phyloP scores from a whole-genome alignment of 2,113 vertebrate genomes.

The Colossoma macropomum region DNA sequence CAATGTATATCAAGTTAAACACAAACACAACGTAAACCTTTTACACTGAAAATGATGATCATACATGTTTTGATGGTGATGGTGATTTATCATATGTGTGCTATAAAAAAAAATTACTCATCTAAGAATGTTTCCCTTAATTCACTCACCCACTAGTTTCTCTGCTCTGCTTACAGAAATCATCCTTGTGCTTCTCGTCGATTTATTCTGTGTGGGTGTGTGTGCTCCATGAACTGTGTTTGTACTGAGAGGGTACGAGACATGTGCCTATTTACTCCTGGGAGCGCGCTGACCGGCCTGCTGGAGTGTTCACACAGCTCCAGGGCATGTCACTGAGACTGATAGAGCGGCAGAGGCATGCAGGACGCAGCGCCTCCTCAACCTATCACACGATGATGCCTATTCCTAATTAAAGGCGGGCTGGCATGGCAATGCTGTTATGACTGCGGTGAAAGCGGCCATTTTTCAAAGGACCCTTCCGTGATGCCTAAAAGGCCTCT shows the following conservation, averaged over 20 bases:
- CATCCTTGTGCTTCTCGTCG: background rate
- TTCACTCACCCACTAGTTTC: background rate
- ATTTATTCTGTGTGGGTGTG: background rate
- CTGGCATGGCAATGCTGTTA: conserved; percentile 33
- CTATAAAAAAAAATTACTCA: too few species aligned
- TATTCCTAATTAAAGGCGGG: conserved; percentile 61
- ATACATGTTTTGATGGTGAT: too few species aligned
- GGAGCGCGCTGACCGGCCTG: conserved; percentile 26
- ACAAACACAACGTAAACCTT: too few species aligned
- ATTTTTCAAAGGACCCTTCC: conserved; percentile 61
- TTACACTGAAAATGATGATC: too few species aligned
- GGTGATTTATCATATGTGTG: too few species aligned
- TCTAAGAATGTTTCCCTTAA: too few species aligned
- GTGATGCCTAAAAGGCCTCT: conserved; percentile 57
- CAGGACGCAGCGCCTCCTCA: conserved; percentile 59
- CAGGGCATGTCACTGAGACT: conserved; percentile 48
- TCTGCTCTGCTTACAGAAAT: background rate
- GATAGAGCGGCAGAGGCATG: conserved; percentile 47
- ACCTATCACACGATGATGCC: conserved; percentile 53
- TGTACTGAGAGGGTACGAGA: background rate
- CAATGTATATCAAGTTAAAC: too few species aligned
- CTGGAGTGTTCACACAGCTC: conserved; percentile 43
- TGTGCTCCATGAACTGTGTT: background rate
- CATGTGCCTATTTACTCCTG: conserved; percentile 17
- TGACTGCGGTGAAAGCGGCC: conserved; percentile 42